Conservation (phyloP, 2,797 vertebrate species). For the Glyptemys insculpta region DNA sequence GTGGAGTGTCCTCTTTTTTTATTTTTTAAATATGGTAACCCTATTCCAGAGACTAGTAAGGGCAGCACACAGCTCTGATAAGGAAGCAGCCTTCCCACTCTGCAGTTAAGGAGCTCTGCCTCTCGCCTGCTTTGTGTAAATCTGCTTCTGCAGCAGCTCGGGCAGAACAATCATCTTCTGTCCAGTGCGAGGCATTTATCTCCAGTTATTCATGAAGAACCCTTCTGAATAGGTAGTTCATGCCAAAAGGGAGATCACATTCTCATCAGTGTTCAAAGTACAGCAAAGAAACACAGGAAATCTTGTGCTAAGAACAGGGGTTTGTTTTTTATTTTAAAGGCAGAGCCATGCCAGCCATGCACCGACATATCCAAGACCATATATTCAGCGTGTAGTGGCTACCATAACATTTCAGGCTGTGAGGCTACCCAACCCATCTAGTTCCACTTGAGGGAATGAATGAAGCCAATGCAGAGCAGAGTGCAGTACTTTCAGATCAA, state of each 20-base stretch:
- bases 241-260: background rate
- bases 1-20: no score
- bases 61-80: background rate
- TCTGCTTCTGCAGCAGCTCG: conserved; percentile 5
- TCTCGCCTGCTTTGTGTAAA: background rate
- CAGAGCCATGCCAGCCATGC: background rate
- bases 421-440: background rate
- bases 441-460: background rate
- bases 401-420: background rate
- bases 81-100: conserved; percentile 19
- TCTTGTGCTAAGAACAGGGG: background rate
- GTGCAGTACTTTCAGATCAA: background rate
- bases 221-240: background rate
- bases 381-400: background rate
- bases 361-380: accelerated
- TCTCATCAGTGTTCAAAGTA: background rate
- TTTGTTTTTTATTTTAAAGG: background rate
- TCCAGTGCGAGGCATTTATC: background rate
- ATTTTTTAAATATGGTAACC: no score
- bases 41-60: background rate
- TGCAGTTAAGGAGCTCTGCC: conserved; percentile 35
- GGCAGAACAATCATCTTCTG: conserved; percentile 32
- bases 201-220: background rate
- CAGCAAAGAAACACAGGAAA: background rate
- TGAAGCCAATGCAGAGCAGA: background rate